These are phyloP conservation scores for Synaphobranchus kaupii DNA, from an alignment of 2,797 vertebrate genomes.

Conservation along the genomic window DNA sequence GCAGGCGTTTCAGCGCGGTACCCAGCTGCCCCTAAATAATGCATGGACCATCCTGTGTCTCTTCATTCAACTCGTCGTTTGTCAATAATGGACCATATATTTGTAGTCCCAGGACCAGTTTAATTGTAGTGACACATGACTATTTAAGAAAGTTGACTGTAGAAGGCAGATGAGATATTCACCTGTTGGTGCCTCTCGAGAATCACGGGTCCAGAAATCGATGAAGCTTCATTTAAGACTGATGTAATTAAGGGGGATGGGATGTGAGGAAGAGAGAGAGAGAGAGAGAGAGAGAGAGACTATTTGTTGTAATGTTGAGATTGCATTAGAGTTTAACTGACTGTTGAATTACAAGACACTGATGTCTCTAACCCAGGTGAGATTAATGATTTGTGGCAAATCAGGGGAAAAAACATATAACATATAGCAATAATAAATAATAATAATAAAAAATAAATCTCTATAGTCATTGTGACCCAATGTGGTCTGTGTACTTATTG, in stretches of 20 bases:
- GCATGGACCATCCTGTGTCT: slow-evolving; percentile 58
- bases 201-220: not conserved
- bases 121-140: not conserved
- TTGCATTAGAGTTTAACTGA: not conserved
- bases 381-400: not conserved
- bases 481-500: not conserved
- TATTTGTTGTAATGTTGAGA: not conserved
- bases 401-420: too few relatives aligned
- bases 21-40: slow-evolving; percentile 64
- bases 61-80: slow-evolving; percentile 41
- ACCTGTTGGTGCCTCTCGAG: not conserved
- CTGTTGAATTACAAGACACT: not conserved
- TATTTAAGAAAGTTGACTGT: too few relatives aligned
- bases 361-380: not conserved
- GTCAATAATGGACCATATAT: slow-evolving; percentile 34
- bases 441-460: too few relatives aligned
- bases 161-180: not conserved
- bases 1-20: slow-evolving; percentile 43
- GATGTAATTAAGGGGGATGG: not conserved
- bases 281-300: too few relatives aligned
- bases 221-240: not conserved
- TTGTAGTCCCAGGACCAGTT: not conserved
- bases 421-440: too few relatives aligned
- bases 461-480: not conserved
- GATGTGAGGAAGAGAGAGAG: too few relatives aligned